Percentiles rank a stretch among this genome's conserved stretches.
Evolutionary conservation across 2,113 vertebrate species (phyloP).

Genomic region (Camelus bactrianus): DNA sequence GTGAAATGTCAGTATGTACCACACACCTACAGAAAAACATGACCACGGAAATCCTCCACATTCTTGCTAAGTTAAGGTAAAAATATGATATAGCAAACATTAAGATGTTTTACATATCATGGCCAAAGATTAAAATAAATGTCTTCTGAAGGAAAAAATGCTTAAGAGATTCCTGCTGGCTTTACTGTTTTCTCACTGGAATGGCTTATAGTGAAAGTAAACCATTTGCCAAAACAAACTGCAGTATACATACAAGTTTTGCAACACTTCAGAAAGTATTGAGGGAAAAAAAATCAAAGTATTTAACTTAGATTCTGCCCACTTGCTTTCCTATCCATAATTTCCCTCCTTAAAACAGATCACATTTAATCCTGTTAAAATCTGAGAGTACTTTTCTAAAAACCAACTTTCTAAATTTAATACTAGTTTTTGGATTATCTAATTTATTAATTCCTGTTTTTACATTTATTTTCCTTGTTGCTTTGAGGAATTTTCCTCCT

Average conservation of each 20-base stretch:
- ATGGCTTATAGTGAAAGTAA: not conserved
- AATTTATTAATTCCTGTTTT: not conserved
- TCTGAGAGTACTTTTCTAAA: not conserved
- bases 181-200: not conserved
- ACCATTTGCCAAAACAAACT: constrained; percentile 42
- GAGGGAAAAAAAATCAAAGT: not conserved
- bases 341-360: not conserved
- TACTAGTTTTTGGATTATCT: constrained; percentile 14
- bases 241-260: not conserved
- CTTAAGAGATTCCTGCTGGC: not conserved
- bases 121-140: constrained; percentile 43
- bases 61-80: not conserved
- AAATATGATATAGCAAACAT: not conserved
- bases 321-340: not conserved
- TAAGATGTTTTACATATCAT: constrained; percentile 24
- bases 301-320: not conserved
- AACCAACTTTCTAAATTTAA: constrained; percentile 23
- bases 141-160: constrained; percentile 27
- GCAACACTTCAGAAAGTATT: not conserved
- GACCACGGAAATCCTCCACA: not conserved
- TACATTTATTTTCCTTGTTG: not conserved
- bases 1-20: constrained; percentile 13
- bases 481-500: not conserved
- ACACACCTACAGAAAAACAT: constrained; percentile 48
- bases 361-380: not conserved